Base-by-base conservation (phyloP, 2,888 invertebrate species). In the Amblyteles armatorius region DNA sequence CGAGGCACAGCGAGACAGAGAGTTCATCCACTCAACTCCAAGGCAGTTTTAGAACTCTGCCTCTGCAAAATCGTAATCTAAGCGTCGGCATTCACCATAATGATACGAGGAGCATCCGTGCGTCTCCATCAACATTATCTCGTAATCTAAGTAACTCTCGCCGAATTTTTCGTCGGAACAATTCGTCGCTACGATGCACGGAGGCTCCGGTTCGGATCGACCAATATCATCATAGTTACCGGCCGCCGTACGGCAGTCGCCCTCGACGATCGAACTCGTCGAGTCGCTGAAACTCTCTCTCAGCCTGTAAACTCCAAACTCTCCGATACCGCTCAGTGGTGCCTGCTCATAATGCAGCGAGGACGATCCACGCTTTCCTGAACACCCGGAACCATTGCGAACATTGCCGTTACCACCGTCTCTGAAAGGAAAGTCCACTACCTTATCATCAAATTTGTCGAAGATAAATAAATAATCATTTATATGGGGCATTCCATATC, bases 101-200 rank as follows among this genome's bases (percentile, higher is more conserved):
- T 96, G 96, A 94, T 95, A 96, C 87, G 95, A 93, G 91, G 94
- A 94, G 92, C 96, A 96, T 90, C 96, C 96, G 91, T 96, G 96
- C 89, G 95, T 96, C 93, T 95, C 95, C 94, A 95, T 94, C 92
- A 96, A 95, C 90, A 96, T 94, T 89, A 94, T 94, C 93, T 96
- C 96, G 74, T 91, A 87, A 79, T 87, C 87, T 81, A 86, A 77
- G 82, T 77, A 68, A 83, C 72, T 67, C 22, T 79, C 57, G 82
- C 36, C 65, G 22, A 76, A 26, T 65, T 71, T 65, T 71, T 50
- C 48, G 60, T 78, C 16, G 1, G 16, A 16, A 68, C 60, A 52
- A 44, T 67, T 79, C 63, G 48, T 7, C 36, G 44, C n/a, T 79
- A 11, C n/a, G 16, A 13, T 67, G 79, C 71, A 83, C 83, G 78